Percentiles rank a stretch among this genome's conserved stretches.
Conservation (phyloP, 2,888 invertebrate species). For the Argyra leucocephala region DNA sequence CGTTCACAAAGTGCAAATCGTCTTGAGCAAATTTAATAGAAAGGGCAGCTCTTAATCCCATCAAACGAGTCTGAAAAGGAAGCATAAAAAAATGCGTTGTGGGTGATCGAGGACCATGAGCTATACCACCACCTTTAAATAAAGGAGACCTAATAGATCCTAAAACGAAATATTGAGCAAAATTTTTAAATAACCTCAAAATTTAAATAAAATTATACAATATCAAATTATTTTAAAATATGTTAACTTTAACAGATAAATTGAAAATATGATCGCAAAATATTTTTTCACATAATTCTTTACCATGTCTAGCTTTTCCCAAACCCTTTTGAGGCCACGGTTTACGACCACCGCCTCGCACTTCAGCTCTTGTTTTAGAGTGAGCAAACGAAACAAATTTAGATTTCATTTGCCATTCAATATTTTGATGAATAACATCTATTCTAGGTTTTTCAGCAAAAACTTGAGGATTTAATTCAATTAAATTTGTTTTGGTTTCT, state of each 20-base stretch:
- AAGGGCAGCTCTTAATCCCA: constrained; percentile 72
- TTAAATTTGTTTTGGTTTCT: constrained; percentile 69
- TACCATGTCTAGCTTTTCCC: constrained; percentile 82
- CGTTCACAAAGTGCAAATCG: constrained; percentile 82
- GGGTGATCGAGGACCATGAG: constrained; percentile 87
- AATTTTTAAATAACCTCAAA: no score
- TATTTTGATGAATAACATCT: constrained; percentile 77
- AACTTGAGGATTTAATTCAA: constrained; percentile 82
- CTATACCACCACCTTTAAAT: constrained; percentile 71
- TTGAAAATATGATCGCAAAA: no score
- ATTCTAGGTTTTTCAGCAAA: constrained; percentile 75
- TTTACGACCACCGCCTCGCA: constrained; percentile 79
- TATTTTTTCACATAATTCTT: not conserved
- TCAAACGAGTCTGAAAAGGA: constrained; percentile 62
- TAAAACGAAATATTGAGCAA: no score
- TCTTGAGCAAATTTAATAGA: constrained; percentile 92
- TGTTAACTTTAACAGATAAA: no score
- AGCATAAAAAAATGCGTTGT: constrained; percentile 90
- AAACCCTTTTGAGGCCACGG: constrained; percentile 96
- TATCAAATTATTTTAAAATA: no score
- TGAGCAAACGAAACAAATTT: constrained; percentile 71
- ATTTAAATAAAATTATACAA: no score
- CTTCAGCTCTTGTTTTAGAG: constrained; percentile 72
- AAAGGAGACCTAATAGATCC: constrained; percentile 77
- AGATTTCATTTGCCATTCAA: constrained; percentile 76